Evolutionary conservation across 2,797 vertebrate species (phyloP), one percentile per base, ranked within the genome.

Genomic region (Lepus townsendii): DNA sequence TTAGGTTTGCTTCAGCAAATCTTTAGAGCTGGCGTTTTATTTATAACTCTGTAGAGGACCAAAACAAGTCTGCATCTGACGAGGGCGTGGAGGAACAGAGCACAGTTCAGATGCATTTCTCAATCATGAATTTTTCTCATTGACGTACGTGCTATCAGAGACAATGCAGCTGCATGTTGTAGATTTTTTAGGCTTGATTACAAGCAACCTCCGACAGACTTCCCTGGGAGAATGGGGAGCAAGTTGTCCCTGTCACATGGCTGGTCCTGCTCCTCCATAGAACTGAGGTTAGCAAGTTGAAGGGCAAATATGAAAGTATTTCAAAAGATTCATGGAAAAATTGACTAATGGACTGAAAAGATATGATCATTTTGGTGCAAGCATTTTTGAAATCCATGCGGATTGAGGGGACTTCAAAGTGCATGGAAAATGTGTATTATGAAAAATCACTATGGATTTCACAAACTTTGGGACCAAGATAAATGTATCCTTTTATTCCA

Each of bases 101-200:
- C 88, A 60, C 19, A 77, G 71, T 80, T 94, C 65, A 35, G 87
- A 95, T 57, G 66, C 90, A 72, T 89, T 94, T 88, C 83, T 86
- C 78, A 92, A 83, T 82, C 68, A 76, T 76, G 93, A 75, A 32
- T 94, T 96, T 89, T 85, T 85, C 95, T 96, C 90, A 63, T 83
- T 95, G 97, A 96, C 17, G 52, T 87, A 54, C n/a, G 75, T 35
- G 32, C 79, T 93, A 52, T 95, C 93, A 84, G 88, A 93, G 91
- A 89, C 57, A 12, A 90, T 76, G 65, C 94, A 97, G 95, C 97
- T 97, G 96, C 85, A 2, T 93, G 94, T 86, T 92, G 52, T 35
- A 63, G 90, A 71, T 30, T 75, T 71, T 85, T 77, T 71, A 75
- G 60, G 69, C 95, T 94, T 94, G 93, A 94, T 96, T 94, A 75